A percentile compares a stretch with the other conserved stretches of the same genome.
Evolutionary conservation across 2,797 vertebrate genomes (phyloP).

Genomic region (Dermochelys coriacea): DNA sequence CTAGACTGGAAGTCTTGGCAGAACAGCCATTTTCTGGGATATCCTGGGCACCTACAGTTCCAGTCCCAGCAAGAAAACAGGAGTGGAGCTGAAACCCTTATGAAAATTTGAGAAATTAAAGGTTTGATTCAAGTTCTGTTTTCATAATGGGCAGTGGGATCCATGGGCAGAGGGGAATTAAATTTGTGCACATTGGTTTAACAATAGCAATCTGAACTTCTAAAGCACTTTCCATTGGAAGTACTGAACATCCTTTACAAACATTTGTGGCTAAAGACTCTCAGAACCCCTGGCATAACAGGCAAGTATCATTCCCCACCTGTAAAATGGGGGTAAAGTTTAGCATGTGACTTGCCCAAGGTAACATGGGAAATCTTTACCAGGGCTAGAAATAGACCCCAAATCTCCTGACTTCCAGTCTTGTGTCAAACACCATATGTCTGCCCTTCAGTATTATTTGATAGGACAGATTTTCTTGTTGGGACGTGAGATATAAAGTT

Average conservation of each 20-base stretch:
- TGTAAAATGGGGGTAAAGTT: not conserved
- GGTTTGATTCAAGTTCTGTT: not conserved
- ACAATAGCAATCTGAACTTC: not conserved
- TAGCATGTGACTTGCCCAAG: not conserved
- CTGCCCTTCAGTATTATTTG: not conserved
- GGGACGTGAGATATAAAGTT: not conserved
- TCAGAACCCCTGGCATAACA: not conserved
- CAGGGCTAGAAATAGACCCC: not conserved
- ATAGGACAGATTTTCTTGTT: not conserved
- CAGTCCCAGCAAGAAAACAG: not conserved
- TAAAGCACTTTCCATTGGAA: not conserved
- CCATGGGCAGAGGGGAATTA: rapidly evolving
- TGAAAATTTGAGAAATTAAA: not conserved
- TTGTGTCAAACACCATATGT: rapidly evolving
- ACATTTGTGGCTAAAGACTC: not conserved
- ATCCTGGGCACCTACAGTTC: not conserved
- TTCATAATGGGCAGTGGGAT: not conserved
- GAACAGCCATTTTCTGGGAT: not conserved
- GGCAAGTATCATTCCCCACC: rapidly evolving
- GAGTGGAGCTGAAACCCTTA: not conserved
- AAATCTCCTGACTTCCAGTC: not conserved
- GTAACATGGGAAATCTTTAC: not conserved
- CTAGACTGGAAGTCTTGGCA: not conserved
- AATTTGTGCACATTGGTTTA: not conserved
- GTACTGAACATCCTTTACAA: rapidly evolving